phyloP scores from a whole-genome alignment of 2,113 vertebrate genomes.

The Prochilodus magdalenae region DNA sequence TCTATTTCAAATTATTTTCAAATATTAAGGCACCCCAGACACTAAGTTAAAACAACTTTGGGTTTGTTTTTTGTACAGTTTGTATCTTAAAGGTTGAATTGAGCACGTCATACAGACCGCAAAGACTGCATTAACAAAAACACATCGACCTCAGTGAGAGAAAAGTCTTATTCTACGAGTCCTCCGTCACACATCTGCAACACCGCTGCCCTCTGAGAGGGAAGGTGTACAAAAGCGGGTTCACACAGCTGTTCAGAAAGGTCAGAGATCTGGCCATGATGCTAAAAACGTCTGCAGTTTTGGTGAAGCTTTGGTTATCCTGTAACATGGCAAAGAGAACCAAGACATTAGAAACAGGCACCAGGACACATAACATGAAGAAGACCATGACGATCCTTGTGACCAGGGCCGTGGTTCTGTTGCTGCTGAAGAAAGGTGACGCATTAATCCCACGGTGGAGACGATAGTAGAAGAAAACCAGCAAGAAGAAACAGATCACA shows the following conservation, averaged over 20 bases:
- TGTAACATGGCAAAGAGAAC: slow-evolving; percentile 66
- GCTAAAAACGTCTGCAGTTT: slow-evolving; percentile 7
- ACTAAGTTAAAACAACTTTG: too few relatives aligned
- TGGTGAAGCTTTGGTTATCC: slow-evolving; percentile 24
- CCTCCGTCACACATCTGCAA: neutral
- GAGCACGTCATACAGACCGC: too few relatives aligned
- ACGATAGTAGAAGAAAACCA: slow-evolving; percentile 68
- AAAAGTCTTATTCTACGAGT: neutral
- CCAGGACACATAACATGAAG: too few relatives aligned
- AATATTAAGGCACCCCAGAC: too few relatives aligned
- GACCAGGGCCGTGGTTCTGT: slow-evolving; percentile 61
- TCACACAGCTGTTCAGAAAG: slow-evolving; percentile 77
- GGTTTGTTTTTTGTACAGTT: too few relatives aligned
- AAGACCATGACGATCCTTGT: slow-evolving; percentile 59
- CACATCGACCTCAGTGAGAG: too few relatives aligned
- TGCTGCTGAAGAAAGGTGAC: slow-evolving; percentile 60
- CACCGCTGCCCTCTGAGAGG: slow-evolving; percentile 30
- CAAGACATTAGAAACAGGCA: slow-evolving; percentile 69
- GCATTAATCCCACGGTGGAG: slow-evolving; percentile 67
- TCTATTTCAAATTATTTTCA: too few relatives aligned
- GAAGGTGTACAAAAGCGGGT: slow-evolving; percentile 79
- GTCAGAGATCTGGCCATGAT: slow-evolving; percentile 65
- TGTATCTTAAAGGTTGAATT: too few relatives aligned
- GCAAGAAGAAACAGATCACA: slow-evolving; percentile 69
- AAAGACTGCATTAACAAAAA: too few relatives aligned